A percentile compares a stretch with the other conserved stretches of the same genome.
These are phyloP conservation scores for Amiota mariae DNA, from an alignment of 2,888 invertebrate genomes.

Conservation along the genomic window DNA sequence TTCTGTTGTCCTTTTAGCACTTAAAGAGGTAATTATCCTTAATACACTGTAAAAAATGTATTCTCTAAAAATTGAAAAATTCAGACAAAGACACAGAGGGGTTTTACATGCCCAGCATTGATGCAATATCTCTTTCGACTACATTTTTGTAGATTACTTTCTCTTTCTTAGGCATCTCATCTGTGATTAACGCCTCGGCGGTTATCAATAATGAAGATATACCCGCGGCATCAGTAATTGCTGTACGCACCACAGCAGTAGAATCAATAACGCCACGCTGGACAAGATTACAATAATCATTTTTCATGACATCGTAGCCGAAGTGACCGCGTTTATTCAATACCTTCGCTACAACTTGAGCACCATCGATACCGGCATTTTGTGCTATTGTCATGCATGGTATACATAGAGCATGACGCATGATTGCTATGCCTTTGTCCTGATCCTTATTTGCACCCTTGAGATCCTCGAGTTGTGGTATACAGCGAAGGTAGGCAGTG, in stretches of 20 bases:
- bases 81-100: conserved; percentile 36
- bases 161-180: conserved; percentile 86
- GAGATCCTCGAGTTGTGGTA: conserved; percentile 79
- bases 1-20: neutral
- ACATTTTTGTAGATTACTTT: conserved; percentile 75
- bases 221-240: conserved; percentile 92
- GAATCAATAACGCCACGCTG: conserved; percentile 95
- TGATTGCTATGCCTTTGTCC: conserved; percentile 83
- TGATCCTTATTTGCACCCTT: conserved; percentile 77
- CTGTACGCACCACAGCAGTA: conserved; percentile 90
- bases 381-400: conserved; percentile 91
- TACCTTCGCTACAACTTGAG: conserved; percentile 92
- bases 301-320: conserved; percentile 92
- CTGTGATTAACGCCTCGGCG: conserved; percentile 95
- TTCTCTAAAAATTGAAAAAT: neutral
- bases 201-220: conserved; percentile 94
- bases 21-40: neutral
- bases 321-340: conserved; percentile 82
- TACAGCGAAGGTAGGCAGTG: conserved; percentile 88
- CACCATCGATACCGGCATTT: conserved; percentile 93
- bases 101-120: conserved; percentile 79
- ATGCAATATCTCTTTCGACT: conserved; percentile 82
- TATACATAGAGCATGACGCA: conserved; percentile 87
- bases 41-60: conserved; percentile 19
- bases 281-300: conserved; percentile 91